phyloP scores from a whole-genome alignment of 2,888 invertebrate species.

The Stenodera caucasica region DNA sequence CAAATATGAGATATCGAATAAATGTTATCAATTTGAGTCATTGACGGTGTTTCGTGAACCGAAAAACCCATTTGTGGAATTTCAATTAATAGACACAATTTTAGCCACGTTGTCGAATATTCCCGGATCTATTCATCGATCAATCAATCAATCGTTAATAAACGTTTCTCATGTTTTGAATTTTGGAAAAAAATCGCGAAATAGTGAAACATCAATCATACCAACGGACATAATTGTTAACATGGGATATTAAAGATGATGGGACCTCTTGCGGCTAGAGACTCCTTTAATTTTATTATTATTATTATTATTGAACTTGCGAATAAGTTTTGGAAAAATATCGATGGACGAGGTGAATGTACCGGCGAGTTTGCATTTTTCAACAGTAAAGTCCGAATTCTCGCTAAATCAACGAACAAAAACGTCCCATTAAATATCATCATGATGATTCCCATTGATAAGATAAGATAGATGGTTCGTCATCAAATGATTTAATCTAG shows the following conservation, averaged over 20 bases:
- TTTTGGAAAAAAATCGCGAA: not conserved
- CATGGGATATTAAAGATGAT: not conserved
- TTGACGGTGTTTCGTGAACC: not conserved
- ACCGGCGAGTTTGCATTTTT: too few species aligned
- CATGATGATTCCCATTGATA: not conserved
- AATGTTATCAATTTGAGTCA: not conserved
- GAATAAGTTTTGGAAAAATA: not conserved
- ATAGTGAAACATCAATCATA: not conserved
- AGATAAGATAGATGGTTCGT: conserved; percentile 2
- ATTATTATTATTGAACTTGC: conserved; percentile 2
- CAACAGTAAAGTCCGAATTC: too few species aligned
- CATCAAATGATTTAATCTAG: not conserved
- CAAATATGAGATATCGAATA: not conserved
- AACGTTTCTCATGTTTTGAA: too few species aligned
- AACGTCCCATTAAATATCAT: not conserved
- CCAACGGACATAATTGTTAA: not conserved
- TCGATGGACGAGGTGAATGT: not conserved
- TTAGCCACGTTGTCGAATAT: too few species aligned
- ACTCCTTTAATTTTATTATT: not conserved
- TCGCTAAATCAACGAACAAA: too few species aligned
- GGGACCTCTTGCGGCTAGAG: not conserved
- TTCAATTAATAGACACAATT: too few species aligned
- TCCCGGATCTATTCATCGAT: too few species aligned
- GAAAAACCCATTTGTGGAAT: not conserved
- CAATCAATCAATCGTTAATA: too few species aligned